A percentile compares a stretch with the other conserved stretches of the same genome.
Conservation (phyloP, 1,140 invertebrate species). For the Notospermus geniculatus region DNA sequence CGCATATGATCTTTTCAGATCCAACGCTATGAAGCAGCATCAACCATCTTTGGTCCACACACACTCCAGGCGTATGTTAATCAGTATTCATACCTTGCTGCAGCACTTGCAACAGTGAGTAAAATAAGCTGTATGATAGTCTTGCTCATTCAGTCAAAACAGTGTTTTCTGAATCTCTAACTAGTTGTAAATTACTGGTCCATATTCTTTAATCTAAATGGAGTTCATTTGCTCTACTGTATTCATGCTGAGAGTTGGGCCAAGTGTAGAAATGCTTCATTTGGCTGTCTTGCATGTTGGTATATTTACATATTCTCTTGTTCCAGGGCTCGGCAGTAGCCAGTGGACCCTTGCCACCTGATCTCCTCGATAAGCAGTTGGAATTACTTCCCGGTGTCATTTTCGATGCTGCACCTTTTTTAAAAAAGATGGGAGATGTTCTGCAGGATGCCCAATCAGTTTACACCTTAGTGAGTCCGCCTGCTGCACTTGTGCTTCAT, state of each 20-base stretch:
- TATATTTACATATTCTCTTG: not conserved
- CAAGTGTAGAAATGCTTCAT: too few species aligned
- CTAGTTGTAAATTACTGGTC: too few species aligned
- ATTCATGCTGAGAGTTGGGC: too few species aligned
- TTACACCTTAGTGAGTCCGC: conserved; percentile 33
- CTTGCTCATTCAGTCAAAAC: too few species aligned
- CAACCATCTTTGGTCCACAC: conserved; percentile 87
- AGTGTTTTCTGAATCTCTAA: too few species aligned
- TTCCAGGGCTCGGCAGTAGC: conserved; percentile 60
- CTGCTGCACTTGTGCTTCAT: too few species aligned
- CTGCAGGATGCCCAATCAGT: conserved; percentile 60
- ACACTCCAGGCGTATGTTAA: conserved; percentile 81
- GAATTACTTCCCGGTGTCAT: conserved; percentile 76
- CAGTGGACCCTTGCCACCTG: conserved; percentile 68
- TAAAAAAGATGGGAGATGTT: conserved; percentile 74
- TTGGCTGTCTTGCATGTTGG: too few species aligned
- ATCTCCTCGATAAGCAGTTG: conserved; percentile 71
- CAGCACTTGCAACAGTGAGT: conserved; percentile 66
- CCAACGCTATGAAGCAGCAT: conserved; percentile 92
- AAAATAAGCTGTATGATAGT: too few species aligned
- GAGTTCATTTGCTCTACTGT: too few species aligned
- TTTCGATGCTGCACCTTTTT: conserved; percentile 72
- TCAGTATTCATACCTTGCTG: conserved; percentile 71
- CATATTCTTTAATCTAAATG: too few species aligned
- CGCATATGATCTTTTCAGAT: too few species aligned